Conservation (phyloP, 1,140 invertebrate species). For the Mylabris phalerata region DNA sequence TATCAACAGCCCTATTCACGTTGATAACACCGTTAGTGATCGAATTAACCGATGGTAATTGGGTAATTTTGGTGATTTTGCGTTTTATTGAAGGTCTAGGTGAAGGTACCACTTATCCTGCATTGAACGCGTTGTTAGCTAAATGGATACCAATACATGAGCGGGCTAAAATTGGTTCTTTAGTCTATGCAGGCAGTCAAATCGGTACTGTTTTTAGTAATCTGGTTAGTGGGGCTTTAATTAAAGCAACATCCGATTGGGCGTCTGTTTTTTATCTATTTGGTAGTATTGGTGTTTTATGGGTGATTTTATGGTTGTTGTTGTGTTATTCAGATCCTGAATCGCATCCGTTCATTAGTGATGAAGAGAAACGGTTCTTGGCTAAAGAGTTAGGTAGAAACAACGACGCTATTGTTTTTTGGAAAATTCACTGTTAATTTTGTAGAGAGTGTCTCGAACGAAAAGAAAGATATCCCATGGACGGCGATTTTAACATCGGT, state of each 20-base stretch:
- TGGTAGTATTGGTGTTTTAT: slow-evolving; percentile 63
- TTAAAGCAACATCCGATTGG: slow-evolving; percentile 62
- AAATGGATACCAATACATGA: slow-evolving; percentile 70
- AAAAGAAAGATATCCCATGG: slow-evolving; percentile 50
- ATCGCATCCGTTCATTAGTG: slow-evolving; percentile 76
- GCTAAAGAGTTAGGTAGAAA: slow-evolving; percentile 52
- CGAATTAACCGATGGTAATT: slow-evolving; percentile 47
- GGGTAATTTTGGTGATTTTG: slow-evolving; percentile 52
- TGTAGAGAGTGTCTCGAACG: slow-evolving; percentile 19
- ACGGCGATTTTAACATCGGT: slow-evolving; percentile 65
- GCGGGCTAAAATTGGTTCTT: slow-evolving; percentile 62
- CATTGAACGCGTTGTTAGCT: slow-evolving; percentile 63
- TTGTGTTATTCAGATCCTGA: slow-evolving; percentile 72
- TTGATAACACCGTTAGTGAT: slow-evolving; percentile 61
- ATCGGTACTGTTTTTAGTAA: slow-evolving; percentile 68
- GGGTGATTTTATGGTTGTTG: slow-evolving; percentile 63
- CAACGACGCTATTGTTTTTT: no score
- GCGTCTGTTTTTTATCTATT: slow-evolving; percentile 78
- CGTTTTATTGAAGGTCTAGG: slow-evolving; percentile 64
- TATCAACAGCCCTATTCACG: slow-evolving; percentile 68
- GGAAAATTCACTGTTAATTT: no score
- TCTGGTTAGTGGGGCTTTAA: slow-evolving; percentile 61
- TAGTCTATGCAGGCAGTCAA: slow-evolving; percentile 66
- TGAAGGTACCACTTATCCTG: slow-evolving; percentile 71
- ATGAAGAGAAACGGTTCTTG: slow-evolving; percentile 70